Evolutionary conservation across 2,797 vertebrate species (phyloP).

Genomic region (Muscicapa comitata): DNA sequence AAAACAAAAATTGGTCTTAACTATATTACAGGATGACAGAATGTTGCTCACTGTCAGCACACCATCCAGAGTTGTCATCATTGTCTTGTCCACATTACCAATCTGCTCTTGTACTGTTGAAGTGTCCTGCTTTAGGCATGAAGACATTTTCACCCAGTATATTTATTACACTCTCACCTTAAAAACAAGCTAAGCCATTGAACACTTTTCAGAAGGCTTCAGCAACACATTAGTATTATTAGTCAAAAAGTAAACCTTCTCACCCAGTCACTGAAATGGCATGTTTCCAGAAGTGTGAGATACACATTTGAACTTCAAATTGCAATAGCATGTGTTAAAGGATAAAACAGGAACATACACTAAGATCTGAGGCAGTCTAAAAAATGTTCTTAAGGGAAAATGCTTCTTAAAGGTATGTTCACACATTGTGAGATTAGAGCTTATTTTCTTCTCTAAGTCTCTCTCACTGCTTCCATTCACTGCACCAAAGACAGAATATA

Average conservation of each 20-base stretch:
- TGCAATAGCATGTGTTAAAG: not conserved
- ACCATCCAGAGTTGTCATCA: not conserved
- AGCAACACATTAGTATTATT: not conserved
- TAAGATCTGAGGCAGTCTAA: not conserved
- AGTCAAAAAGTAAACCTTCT: not conserved
- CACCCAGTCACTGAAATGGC: not conserved
- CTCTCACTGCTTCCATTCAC: not conserved
- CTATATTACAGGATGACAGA: not conserved
- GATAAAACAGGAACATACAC: not conserved
- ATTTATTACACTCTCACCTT: not conserved
- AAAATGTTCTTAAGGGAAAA: not conserved
- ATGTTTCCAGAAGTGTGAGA: not conserved
- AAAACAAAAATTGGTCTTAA: not conserved
- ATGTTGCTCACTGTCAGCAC: rapidly evolving
- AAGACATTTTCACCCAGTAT: not conserved
- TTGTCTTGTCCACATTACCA: not conserved
- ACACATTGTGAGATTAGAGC: not conserved
- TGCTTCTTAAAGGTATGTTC: not conserved
- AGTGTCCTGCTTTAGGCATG: not conserved
- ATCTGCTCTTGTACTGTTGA: not conserved
- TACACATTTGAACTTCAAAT: not conserved
- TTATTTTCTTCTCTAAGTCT: not conserved
- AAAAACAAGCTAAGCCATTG: not conserved
- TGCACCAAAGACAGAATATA: not conserved
- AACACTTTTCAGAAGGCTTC: not conserved